phyloP scores from a whole-genome alignment of 2,888 invertebrate genomes.

The Mycogona germanica region DNA sequence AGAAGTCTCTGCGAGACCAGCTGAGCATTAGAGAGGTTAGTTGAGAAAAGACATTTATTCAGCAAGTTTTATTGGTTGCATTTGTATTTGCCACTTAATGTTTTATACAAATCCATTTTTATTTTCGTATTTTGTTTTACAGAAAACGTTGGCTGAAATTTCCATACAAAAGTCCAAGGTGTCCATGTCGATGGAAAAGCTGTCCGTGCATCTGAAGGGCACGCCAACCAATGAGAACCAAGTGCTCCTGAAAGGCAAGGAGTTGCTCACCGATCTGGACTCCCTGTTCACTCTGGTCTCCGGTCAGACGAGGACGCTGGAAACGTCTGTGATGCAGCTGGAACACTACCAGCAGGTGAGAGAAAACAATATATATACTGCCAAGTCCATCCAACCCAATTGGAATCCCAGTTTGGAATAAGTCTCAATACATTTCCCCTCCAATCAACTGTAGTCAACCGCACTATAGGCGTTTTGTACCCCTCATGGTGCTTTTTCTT shows the following conservation, averaged over 20 bases:
- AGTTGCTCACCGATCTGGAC: slow-evolving; percentile 55
- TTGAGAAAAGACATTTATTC: too few relatives aligned
- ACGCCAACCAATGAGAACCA: slow-evolving; percentile 53
- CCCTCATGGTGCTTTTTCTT: neutral
- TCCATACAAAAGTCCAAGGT: slow-evolving; percentile 83
- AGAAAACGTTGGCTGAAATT: slow-evolving; percentile 69
- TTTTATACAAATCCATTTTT: neutral
- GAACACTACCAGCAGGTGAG: slow-evolving; percentile 65
- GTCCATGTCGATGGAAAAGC: slow-evolving; percentile 74
- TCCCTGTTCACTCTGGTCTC: slow-evolving; percentile 47
- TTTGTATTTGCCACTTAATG: too few relatives aligned
- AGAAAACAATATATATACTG: too few relatives aligned
- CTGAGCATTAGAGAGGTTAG: slow-evolving; percentile 62
- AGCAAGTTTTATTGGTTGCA: slow-evolving; percentile 10
- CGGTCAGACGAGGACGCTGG: slow-evolving; percentile 52
- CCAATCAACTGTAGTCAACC: too few relatives aligned
- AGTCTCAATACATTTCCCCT: neutral
- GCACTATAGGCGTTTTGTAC: too few relatives aligned
- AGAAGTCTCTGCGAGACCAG: slow-evolving; percentile 77
- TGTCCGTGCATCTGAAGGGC: slow-evolving; percentile 47
- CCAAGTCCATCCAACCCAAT: too few relatives aligned
- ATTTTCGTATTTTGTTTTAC: neutral
- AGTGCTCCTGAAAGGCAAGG: slow-evolving; percentile 56
- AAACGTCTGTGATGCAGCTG: slow-evolving; percentile 65
- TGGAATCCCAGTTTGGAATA: neutral